A percentile compares a stretch with the other conserved stretches of the same genome.
These are phyloP conservation scores for Agrochola lychnidis DNA, from an alignment of 2,888 invertebrate species.

Conservation along the genomic window DNA sequence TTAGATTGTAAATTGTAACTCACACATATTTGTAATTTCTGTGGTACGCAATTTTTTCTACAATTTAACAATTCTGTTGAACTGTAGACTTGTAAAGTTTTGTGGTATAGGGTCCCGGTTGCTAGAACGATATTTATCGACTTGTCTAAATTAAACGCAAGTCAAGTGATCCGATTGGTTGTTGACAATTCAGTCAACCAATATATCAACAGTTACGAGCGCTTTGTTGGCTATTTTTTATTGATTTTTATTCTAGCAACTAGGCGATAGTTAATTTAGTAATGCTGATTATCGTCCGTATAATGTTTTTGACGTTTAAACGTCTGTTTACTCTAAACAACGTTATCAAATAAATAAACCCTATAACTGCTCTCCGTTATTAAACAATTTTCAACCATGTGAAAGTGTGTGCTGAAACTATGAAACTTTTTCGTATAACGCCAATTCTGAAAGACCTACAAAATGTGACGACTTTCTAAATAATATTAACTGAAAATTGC, in stretches of 20 bases:
- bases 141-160: not conserved
- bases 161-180: not conserved
- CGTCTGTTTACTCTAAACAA: not conserved
- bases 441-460: not conserved
- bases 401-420: too few relatives aligned
- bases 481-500: not conserved
- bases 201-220: not conserved
- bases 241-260: not conserved
- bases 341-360: not conserved
- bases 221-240: not conserved
- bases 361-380: not conserved
- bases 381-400: not conserved
- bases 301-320: not conserved
- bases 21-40: too few relatives aligned
- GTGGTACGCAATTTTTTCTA: too few relatives aligned
- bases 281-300: not conserved
- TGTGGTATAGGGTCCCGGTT: not conserved
- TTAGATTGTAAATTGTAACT: too few relatives aligned
- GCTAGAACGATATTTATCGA: not conserved
- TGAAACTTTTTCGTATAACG: too few relatives aligned
- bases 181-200: not conserved
- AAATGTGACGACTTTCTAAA: not conserved
- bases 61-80: too few relatives aligned
- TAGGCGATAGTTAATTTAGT: not conserved
- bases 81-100: too few relatives aligned